Base-by-base conservation (phyloP, 2,797 vertebrate species). In the Acridotheres tristis region DNA sequence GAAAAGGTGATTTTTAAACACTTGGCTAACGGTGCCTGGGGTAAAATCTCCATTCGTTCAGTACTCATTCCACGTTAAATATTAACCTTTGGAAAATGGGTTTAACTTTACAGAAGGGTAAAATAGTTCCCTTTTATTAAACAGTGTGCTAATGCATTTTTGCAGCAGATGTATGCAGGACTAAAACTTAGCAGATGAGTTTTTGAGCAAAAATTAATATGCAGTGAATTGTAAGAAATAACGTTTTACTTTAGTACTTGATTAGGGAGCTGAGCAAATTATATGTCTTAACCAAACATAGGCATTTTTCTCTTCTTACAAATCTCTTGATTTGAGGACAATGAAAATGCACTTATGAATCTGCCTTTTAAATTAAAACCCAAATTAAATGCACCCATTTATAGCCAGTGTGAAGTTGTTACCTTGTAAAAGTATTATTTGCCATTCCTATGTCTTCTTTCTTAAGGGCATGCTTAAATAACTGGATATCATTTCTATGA, bases 71-170 rank as follows among this genome's bases (percentile, higher is more conserved):
- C 43, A n/a, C 43, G 51, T 86, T 90, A 74, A 88, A 86, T 89
- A 91, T 78, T 84, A 95, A 93, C 81, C 83, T 94, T 82, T 93
- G 58, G 73, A 80, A 96, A 90, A 77, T 47, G 50, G 10, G 16
- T 79, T 96, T 93, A 85, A 48, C 80, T 84, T 82, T 50, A 55
- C 17, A 61, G 81, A 84, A 94, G 78, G 57, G 63, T 82, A 51
- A 76, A 87, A 67, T 38, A 38, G 18, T 71, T 91, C 54, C 55
- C n/a, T 80, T 93, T 81, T 71, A 57, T 71, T 80, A 83, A 90
- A 71, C 26, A n/a, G 40, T 3, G 25, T 55, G 57, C 7, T 42
- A 27, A 83, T 76, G 53, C 27, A 6, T 53, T 75, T 80, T 57
- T 65, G 36, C 38, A 51, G n/a, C 14, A 72, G 34, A 61, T 48